phyloP scores from a whole-genome alignment of 1,140 invertebrate species.

The Oedothorax gibbosus region DNA sequence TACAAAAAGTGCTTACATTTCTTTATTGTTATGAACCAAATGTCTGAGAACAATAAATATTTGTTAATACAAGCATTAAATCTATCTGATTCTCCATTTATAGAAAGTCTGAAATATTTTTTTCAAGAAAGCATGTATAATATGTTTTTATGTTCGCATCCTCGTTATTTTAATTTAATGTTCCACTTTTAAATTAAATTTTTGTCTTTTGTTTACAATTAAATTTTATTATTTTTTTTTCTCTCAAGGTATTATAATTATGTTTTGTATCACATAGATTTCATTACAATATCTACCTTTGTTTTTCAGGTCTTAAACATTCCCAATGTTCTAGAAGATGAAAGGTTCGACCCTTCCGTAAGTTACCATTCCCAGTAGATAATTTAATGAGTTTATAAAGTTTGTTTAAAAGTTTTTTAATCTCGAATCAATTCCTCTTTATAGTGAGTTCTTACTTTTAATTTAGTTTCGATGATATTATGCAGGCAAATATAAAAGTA shows the following conservation, averaged over 20 bases:
- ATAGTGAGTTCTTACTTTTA: too few relatives aligned
- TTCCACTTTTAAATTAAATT: neutral
- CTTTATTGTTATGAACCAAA: too few relatives aligned
- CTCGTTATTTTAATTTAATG: neutral
- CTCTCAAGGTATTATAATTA: neutral
- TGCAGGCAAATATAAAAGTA: neutral
- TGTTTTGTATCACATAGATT: neutral
- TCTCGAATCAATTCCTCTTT: too few relatives aligned
- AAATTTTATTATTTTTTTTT: neutral
- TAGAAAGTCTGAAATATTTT: too few relatives aligned
- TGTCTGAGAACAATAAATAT: too few relatives aligned
- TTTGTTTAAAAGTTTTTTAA: too few relatives aligned
- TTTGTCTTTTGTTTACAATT: neutral
- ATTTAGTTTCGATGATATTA: neutral
- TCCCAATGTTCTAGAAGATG: slow-evolving; percentile 89
- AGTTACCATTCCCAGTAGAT: slow-evolving; percentile 33
- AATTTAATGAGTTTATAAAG: too few relatives aligned
- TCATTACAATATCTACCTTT: neutral
- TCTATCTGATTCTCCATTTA: too few relatives aligned
- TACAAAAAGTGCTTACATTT: neutral
- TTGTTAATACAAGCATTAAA: too few relatives aligned
- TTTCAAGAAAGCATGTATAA: too few relatives aligned
- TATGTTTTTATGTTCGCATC: too few relatives aligned
- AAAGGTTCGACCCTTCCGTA: slow-evolving; percentile 85
- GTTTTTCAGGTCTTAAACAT: slow-evolving; percentile 84